Evolutionary conservation across 2,888 invertebrate species (phyloP), one percentile per base, ranked within the genome.

Genomic region (Antitype chi): DNA sequence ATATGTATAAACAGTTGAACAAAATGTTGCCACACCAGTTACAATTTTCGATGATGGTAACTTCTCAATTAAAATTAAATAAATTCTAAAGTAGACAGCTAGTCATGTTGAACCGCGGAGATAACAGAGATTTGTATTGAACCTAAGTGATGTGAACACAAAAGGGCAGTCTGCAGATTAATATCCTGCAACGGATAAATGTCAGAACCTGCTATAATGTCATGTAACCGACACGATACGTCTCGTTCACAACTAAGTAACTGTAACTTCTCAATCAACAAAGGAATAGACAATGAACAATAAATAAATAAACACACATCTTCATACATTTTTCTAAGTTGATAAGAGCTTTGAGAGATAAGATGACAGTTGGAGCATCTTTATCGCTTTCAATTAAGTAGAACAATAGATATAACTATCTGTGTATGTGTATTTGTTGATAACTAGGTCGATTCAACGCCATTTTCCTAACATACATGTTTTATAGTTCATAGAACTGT

Each of bases 81-180:
- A 57, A 73, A 55, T 32, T 43, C 60, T 23, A n/a, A 68, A 70
- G 49, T 57, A 67, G n/a, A 47, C 60, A 69, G 59, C 25, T 68
- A 59, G 38, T 2, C 57, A 64, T 62, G 43, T 63, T 70, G 28
- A 62, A 73, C 59, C 47, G 28, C 25, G 38, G 63, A 68, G 63
- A 81, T 84, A 47, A 57, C 63, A 79, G 38, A 71, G 53, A 74
- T 80, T 69, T 69, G 62, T 63, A 59, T 68, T 78, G 62, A n/a
- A n/a, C n/a, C n/a, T 76, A 70, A 73, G 53, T 76, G 68, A 86
- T 78, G 84, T 77, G 77, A 75, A 83, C 77, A 83, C 82, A 88
- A 87, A 87, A 87, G 84, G 82, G 84, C 90, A 85, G 85, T 87
- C 88, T 85, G 84, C 78, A 89, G 90, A 92, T 93, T 90, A 89